A percentile compares a stretch with the other conserved stretches of the same genome.
phyloP scores from a whole-genome alignment of 2,113 vertebrate genomes.

The Chloropsis hardwickii region DNA sequence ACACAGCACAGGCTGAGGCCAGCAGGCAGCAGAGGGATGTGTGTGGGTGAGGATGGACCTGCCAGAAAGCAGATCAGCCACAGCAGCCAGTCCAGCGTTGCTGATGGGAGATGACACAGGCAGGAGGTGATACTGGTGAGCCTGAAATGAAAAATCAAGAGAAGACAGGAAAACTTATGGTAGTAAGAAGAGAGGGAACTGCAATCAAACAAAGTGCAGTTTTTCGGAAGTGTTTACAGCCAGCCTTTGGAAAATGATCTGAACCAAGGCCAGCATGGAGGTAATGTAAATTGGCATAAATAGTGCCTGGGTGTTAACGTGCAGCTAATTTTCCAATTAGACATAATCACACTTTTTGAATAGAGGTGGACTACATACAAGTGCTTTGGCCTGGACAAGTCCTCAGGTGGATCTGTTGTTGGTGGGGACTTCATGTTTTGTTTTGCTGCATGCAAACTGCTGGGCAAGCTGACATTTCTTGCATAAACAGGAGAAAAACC shows the following conservation, averaged over 20 bases:
- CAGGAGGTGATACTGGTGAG: background rate
- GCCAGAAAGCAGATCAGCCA: background rate
- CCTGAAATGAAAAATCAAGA: background rate
- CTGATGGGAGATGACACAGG: background rate
- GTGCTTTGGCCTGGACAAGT: background rate
- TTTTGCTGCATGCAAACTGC: background rate
- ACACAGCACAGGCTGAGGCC: background rate
- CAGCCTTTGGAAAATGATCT: background rate
- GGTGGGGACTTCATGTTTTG: background rate
- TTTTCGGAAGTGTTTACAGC: background rate
- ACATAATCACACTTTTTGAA: background rate
- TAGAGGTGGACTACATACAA: background rate
- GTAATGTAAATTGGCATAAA: background rate
- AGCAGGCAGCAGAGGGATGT: background rate
- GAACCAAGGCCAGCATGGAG: background rate
- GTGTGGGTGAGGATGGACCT: background rate
- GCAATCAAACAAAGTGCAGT: background rate
- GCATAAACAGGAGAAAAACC: background rate
- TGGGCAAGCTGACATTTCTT: background rate
- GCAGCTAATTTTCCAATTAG: background rate
- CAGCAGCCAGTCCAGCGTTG: background rate
- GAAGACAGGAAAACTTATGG: rapidly evolving
- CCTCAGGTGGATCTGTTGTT: background rate
- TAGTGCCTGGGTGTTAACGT: background rate
- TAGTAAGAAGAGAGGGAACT: background rate